Conservation (phyloP, 2,888 invertebrate genomes). For the Habroteleia sp. region DNA sequence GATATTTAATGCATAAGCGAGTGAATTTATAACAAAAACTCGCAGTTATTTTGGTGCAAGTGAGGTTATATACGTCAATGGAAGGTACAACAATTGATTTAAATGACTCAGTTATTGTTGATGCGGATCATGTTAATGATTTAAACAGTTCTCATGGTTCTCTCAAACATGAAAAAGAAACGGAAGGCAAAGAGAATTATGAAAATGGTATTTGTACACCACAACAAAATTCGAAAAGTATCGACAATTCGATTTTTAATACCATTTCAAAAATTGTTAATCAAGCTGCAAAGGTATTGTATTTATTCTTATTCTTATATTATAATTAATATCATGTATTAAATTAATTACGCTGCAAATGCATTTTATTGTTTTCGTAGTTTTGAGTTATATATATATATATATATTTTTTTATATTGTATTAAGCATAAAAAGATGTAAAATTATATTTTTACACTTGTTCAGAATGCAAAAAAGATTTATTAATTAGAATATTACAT, state of each 20-base stretch:
- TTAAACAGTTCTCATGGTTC: constrained; percentile 20
- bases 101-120: constrained; percentile 30
- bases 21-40: neutral
- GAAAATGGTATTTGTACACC: constrained; percentile 70
- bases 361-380: too few relatives aligned
- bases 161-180: constrained; percentile 42
- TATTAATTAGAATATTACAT: too few relatives aligned
- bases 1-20: constrained; percentile 18
- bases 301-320: too few relatives aligned
- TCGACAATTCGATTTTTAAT: constrained; percentile 79
- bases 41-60: constrained; percentile 15
- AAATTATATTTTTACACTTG: too few relatives aligned
- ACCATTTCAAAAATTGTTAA: constrained; percentile 80
- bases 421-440: too few relatives aligned
- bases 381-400: too few relatives aligned
- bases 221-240: constrained; percentile 72
- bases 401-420: too few relatives aligned
- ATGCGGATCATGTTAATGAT: constrained; percentile 16
- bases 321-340: too few relatives aligned
- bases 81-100: constrained; percentile 52
- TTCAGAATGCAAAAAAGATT: too few relatives aligned
- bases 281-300: constrained; percentile 75
- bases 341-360: too few relatives aligned
- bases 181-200: constrained; percentile 35
- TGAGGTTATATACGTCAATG: constrained; percentile 53